Base-by-base conservation (phyloP, 2,797 vertebrate species). In the Spondyliosoma cantharus region DNA sequence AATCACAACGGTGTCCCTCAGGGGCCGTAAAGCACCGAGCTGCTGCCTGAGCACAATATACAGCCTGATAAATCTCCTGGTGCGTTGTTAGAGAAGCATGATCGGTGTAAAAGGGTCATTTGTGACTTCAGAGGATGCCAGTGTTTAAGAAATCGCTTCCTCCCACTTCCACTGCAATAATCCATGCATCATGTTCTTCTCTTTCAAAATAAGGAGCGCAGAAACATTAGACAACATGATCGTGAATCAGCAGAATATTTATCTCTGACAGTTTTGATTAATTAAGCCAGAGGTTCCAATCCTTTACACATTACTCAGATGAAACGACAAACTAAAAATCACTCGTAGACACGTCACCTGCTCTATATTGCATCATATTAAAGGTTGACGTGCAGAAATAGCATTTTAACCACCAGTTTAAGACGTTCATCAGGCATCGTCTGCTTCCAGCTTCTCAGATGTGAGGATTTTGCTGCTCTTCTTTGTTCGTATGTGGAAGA, bases 1-100 rank as follows among this genome's bases (percentile, higher is more conserved):
- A 48, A 76, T 84, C 78, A 63, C 48, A 11, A 43, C 20, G 2
- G 76, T 20, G 78, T 46, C 78, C 79, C 83, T 78, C 46, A 22
- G 66, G 74, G 64, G 50, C 49, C n/a, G 46, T 82, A 59, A 53
- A 61, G 45, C 69, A 20, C 62, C 3, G 50, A 49, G 32, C 63
- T 68, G 74, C 65, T 66, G 74, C n/a, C 59, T 57, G 63, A 62
- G 45, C 42, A 46, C 43, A 46, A 29, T 2, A 17, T 9, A 29
- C 53, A 25, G 54, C 46, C 62, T n/a, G 62, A 37, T 53, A 20
- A 71, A 32, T 29, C 42, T 56, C 19, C 22, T 17, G n/a, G 0
- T 49, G 9, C 25, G 1, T 62, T 56, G 29, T 29, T 22, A n/a
- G 43, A 32, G 58, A 52, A 46, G 58, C n/a, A 15, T 56, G 27